A percentile compares a stretch with the other conserved stretches of the same genome.
Evolutionary conservation across 2,888 invertebrate species (phyloP).

Genomic region (Diplazon laetatorius): DNA sequence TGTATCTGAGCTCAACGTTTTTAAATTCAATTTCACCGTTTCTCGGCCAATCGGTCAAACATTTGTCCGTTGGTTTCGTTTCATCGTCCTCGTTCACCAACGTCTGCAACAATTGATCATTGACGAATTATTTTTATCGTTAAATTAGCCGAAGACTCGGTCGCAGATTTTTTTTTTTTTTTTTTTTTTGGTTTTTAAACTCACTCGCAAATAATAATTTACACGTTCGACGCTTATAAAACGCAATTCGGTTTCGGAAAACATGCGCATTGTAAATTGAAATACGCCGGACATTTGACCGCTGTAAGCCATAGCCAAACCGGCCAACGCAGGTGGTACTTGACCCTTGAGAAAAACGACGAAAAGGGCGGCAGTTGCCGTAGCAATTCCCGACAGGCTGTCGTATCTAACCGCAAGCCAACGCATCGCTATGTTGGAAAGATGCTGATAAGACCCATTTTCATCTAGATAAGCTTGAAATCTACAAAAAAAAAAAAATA

Average conservation of each 20-base stretch:
- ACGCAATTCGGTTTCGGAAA: slow-evolving; percentile 83
- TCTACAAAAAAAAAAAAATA: slow-evolving; percentile 77
- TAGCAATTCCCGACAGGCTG: slow-evolving; percentile 79
- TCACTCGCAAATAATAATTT: slow-evolving; percentile 76
- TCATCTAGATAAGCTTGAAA: slow-evolving; percentile 83
- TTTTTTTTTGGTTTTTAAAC: not conserved
- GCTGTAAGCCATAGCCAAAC: slow-evolving; percentile 86
- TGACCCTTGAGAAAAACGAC: slow-evolving; percentile 82
- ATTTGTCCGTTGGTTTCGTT: slow-evolving; percentile 61
- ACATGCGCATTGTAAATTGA: slow-evolving; percentile 83
- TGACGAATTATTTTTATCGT: not conserved
- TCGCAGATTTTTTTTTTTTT: too few species aligned
- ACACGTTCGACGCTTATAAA: slow-evolving; percentile 84
- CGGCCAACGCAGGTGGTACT: slow-evolving; percentile 84
- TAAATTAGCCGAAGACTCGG: too few species aligned
- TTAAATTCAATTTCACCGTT: slow-evolving; percentile 83
- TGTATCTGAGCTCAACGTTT: slow-evolving; percentile 83
- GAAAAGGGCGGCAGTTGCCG: slow-evolving; percentile 83
- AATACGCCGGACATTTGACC: slow-evolving; percentile 85
- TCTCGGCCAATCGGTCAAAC: slow-evolving; percentile 83
- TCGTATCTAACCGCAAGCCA: slow-evolving; percentile 77
- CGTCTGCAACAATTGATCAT: slow-evolving; percentile 62
- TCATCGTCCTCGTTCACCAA: slow-evolving; percentile 70
- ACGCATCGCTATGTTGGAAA: slow-evolving; percentile 83
- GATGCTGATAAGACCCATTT: slow-evolving; percentile 83